Base-by-base conservation (phyloP, 2,797 vertebrate species). In the Clarias pachynema region DNA sequence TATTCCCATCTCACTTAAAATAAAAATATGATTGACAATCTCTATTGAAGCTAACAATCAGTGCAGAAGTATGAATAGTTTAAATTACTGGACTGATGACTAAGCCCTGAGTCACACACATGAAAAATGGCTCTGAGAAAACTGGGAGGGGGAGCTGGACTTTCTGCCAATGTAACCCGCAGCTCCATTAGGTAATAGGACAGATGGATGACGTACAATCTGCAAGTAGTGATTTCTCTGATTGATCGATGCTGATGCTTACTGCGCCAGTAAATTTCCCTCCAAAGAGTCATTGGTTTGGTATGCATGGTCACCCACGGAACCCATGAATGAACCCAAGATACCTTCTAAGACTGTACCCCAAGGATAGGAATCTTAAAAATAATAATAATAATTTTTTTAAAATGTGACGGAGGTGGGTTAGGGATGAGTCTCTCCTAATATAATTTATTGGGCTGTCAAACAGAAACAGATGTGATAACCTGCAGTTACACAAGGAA, bases 161-260 rank as follows among this genome's bases (percentile, higher is more conserved):
- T 87, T 79, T 86, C 88, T 20, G 26, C 86, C 89, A 84, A 83
- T 53, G 40, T 86, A 72, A 87, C 57, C 87, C 59, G 49, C 49
- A 34, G 85, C 82, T 92, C 88, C 93, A 95, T 95, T 94, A 94
- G 92, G 91, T 94, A 92, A 95, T 94, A 93, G 89, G 88, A 90
- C 24, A 86, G 69, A 80, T 53, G 66, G 66, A 84, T 86, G 85
- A 87, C 86, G 79, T 79, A 77, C 85, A 86, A 78, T 87, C 88
- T 79, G 83, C 82, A 81, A 81, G 49, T 87, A 66, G 78, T 79
- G 89, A 92, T 88, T 86, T 77, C 82, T 91, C 89, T 81, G 40
- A 90, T 44, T 86, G 88, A 88, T 89, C 81, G 40, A 29, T 86
- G 78, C 90, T 89, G 88, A 89, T 85, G 91, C 84, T 87, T 74